Base-by-base conservation (phyloP, 2,888 invertebrate genomes). In the Hypena proboscidalis region DNA sequence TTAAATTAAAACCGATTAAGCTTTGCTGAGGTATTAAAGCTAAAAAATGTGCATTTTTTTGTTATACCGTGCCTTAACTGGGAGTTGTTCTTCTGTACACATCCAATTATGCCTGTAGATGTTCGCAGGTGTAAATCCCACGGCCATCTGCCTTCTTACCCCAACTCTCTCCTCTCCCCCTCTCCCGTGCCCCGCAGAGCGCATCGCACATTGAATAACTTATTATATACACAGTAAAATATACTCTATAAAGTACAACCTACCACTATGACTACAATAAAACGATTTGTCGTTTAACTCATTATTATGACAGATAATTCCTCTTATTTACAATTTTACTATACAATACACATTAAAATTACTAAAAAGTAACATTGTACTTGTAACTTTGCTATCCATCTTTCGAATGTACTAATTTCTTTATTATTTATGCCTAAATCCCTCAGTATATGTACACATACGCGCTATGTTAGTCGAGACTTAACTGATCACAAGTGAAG, bases 281-380 rank as follows among this genome's bases (percentile, higher is more conserved):
- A 89, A 89, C 86, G 84, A 86, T 87, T 89, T 88, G 80, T 85
- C 85, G 82, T 85, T 89, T 86, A 88, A 81, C 80, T 81, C 80
- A 83, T 86, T 90, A 90, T 89, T 89, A 90, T 90, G 90, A 86
- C 88, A 89, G 82, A 90, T 89, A 89, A 80, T 90, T 86, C 67
- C 83, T 90, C 90, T 90, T 90, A 90, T 90, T 83, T 90, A 90
- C 90, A 90, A 80, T 82, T 87, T 84, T 63, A 74, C 85, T 90
- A 87, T 90, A 90, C 88, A 89, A 83, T 85, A 86, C 77, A 77
- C 66, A 63, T 84, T 80, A 83, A 81, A 87, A 83, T 83, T 80
- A 83, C 73, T 79, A 85, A 80, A 86, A 88, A 85, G 86, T 87
- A 88, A 88, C 85, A 86, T 89, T 90, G 90, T 90, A 90, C 90